Evolutionary conservation across 2,888 invertebrate species (phyloP).

Genomic region (Chrysomela aeneicollis): DNA sequence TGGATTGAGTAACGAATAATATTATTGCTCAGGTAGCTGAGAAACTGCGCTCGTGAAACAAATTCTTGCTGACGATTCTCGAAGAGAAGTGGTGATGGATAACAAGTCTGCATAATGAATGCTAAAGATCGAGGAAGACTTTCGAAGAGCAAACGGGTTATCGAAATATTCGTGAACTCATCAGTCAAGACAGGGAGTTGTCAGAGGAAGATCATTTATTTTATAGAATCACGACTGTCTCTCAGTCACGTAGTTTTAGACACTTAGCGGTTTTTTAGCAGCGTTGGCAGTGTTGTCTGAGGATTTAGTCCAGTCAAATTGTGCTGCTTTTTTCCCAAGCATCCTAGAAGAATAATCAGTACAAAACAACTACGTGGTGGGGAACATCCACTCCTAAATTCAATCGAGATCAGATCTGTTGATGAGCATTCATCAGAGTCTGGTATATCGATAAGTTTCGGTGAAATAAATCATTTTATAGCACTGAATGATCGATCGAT

Average conservation of each 20-base stretch:
- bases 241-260: conserved; percentile 59
- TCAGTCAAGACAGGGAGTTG: conserved; percentile 51
- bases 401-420: too few relatives aligned
- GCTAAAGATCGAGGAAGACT: conserved; percentile 23
- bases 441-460: too few relatives aligned
- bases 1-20: too few relatives aligned
- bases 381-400: too few relatives aligned
- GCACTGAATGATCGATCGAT: too few relatives aligned
- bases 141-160: conserved; percentile 31
- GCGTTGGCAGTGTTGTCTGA: conserved; percentile 45
- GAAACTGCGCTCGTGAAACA: not conserved
- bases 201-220: conserved; percentile 57
- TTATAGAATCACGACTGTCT: conserved; percentile 61
- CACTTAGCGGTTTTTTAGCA: conserved; percentile 60
- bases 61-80: not conserved
- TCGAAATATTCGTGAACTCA: conserved; percentile 45
- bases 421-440: too few relatives aligned
- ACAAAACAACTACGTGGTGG: too few relatives aligned
- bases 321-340: not conserved
- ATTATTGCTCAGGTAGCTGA: not conserved
- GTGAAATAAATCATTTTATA: too few relatives aligned
- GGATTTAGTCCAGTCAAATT: conserved; percentile 12
- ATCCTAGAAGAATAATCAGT: too few relatives aligned
- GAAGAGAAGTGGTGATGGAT: conserved; percentile 14
- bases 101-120: conserved; percentile 25